These are phyloP conservation scores for Pyrgus malvae DNA, from an alignment of 2,888 invertebrate genomes.

Conservation along the genomic window DNA sequence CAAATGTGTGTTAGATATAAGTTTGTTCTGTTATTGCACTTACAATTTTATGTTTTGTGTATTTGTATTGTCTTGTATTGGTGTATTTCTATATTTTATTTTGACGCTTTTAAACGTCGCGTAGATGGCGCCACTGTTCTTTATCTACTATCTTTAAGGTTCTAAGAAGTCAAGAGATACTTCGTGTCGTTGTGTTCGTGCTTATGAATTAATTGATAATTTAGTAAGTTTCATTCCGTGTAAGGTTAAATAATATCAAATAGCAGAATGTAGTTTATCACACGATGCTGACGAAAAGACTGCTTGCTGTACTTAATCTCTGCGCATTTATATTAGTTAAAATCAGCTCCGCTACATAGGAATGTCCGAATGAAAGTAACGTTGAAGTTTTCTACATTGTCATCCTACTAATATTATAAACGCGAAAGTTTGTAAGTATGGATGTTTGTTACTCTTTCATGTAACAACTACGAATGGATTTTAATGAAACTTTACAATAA, in stretches of 20 bases:
- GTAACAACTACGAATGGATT: too few species aligned
- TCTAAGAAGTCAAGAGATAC: not conserved
- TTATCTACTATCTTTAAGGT: not conserved
- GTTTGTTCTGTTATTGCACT: conserved; percentile 36
- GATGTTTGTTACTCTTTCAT: too few species aligned
- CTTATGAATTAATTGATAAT: not conserved
- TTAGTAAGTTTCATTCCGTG: not conserved
- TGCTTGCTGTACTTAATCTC: not conserved
- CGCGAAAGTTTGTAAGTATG: too few species aligned
- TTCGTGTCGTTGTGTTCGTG: not conserved
- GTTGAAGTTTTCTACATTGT: too few species aligned
- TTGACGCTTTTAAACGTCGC: not conserved
- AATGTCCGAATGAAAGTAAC: too few species aligned
- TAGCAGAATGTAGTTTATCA: too few species aligned
- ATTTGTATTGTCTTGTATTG: not conserved
- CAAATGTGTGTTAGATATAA: conserved; percentile 53
- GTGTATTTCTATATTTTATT: not conserved
- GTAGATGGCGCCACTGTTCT: not conserved
- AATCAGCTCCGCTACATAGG: too few species aligned
- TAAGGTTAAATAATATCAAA: not conserved
- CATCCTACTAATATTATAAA: too few species aligned
- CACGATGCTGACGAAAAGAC: not conserved
- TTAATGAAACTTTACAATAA: too few species aligned
- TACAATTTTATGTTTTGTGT: conserved; percentile 11
- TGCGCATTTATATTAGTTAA: not conserved